Percentiles rank a stretch among this genome's conserved stretches.
Evolutionary conservation across 2,797 vertebrate genomes (phyloP).

Genomic region (Brachymystax lenok): DNA sequence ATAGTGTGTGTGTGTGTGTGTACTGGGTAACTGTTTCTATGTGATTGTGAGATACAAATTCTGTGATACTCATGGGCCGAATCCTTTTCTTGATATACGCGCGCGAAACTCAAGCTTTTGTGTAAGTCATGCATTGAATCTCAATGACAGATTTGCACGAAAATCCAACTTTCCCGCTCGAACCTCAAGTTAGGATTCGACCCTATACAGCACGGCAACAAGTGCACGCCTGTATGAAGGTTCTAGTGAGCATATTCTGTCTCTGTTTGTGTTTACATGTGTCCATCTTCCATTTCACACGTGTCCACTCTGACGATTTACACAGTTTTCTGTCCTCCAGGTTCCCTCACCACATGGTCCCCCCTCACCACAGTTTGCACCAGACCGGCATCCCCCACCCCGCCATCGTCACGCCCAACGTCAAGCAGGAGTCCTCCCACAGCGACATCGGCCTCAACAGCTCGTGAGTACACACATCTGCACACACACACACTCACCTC

Average conservation of each 20-base stretch:
- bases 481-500: no score
- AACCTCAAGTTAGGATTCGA: conserved; percentile 24
- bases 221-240: conserved; percentile 34
- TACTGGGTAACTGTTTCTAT: not conserved
- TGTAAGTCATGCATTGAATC: not conserved
- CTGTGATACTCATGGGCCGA: conserved; percentile 13
- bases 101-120: not conserved
- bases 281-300: conserved; percentile 91
- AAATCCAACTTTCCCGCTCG: not conserved
- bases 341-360: conserved; percentile 99
- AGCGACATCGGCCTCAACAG: conserved; percentile 97
- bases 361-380: conserved; percentile 98
- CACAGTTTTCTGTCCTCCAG: conserved; percentile 99
- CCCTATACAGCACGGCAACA: not conserved
- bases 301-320: conserved; percentile 99
- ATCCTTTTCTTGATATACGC: not conserved
- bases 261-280: conserved; percentile 56
- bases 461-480: conserved; percentile 85
- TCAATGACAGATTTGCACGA: not conserved
- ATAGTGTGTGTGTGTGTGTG: not conserved
- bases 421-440: conserved; percentile 99
- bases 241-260: conserved; percentile 28
- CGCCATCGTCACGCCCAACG: conserved; percentile 97
- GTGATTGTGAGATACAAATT: conserved; percentile 13
- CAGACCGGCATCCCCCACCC: conserved; percentile 99